Percentiles rank a stretch among this genome's conserved stretches.
Evolutionary conservation across 2,113 vertebrate genomes (phyloP).

Genomic region (Prolemur simus): DNA sequence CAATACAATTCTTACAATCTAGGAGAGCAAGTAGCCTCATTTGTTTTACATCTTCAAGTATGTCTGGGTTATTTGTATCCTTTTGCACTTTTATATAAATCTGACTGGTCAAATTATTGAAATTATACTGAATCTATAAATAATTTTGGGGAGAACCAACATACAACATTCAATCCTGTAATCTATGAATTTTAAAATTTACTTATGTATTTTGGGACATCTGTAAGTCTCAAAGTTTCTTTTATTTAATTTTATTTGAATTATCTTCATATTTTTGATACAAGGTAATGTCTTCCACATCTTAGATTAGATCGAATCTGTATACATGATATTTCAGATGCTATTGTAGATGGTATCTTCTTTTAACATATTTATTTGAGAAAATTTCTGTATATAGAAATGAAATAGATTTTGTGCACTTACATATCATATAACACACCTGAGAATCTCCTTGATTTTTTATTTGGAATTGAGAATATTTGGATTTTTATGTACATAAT

Average conservation of each 20-base stretch:
- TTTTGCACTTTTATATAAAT: neutral
- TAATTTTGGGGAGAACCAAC: neutral
- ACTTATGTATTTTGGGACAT: neutral
- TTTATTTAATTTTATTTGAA: neutral
- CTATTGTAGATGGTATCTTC: neutral
- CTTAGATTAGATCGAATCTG: neutral
- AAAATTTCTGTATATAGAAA: neutral
- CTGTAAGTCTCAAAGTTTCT: neutral
- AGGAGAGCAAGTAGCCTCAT: neutral
- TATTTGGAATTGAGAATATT: neutral
- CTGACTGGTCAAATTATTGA: neutral
- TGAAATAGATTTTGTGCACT: neutral
- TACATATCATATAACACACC: neutral
- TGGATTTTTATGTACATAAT: neutral
- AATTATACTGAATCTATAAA: neutral
- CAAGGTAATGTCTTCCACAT: neutral
- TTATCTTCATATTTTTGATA: neutral
- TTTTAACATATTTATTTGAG: neutral
- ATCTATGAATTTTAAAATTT: neutral
- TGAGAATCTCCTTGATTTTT: neutral
- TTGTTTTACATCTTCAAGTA: neutral
- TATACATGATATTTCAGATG: neutral
- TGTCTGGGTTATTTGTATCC: neutral
- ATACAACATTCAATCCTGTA: neutral
- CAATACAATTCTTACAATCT: neutral